These are phyloP conservation scores for Pollenia labialis DNA, from an alignment of 2,888 invertebrate species.

Conservation along the genomic window DNA sequence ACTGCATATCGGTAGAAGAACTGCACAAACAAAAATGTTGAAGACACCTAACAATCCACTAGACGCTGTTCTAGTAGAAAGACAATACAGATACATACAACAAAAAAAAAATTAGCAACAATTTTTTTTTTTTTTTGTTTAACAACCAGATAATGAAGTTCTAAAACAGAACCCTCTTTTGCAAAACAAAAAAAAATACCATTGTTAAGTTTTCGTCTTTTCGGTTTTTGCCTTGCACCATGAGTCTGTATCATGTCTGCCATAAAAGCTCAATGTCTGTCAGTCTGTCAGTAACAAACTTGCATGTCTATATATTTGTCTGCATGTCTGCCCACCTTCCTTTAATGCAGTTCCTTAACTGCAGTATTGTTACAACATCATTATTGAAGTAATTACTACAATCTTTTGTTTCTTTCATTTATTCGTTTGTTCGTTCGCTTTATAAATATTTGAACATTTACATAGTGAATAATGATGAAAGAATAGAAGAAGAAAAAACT, in stretches of 20 bases:
- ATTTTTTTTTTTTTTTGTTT: constrained; percentile 36
- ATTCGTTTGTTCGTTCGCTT: constrained; percentile 71
- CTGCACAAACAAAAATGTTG: background rate
- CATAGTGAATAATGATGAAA: constrained; percentile 59
- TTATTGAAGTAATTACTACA: constrained; percentile 77
- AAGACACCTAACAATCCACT: constrained; percentile 31
- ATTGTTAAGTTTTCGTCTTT: background rate
- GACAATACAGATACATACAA: constrained; percentile 4
- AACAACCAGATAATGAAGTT: constrained; percentile 64
- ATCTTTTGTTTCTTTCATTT: constrained; percentile 67
- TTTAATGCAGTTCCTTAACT: constrained; percentile 41
- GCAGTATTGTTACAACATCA: constrained; percentile 69
- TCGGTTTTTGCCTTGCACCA: constrained; percentile 26
- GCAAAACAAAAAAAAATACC: constrained; percentile 25
- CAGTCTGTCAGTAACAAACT: constrained; percentile 54
- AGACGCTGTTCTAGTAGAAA: constrained; percentile 25
- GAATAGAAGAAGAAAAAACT: constrained; percentile 23
- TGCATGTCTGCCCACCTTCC: constrained; percentile 56
- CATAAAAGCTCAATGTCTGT: constrained; percentile 42
- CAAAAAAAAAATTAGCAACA: constrained; percentile 19
- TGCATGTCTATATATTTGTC: constrained; percentile 52
- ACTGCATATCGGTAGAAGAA: constrained; percentile 47
- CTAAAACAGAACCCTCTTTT: constrained; percentile 47
- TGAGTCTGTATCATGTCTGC: constrained; percentile 66
- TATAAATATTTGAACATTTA: constrained; percentile 77